These are phyloP conservation scores for Plutella xylostella DNA, from an alignment of 2,888 invertebrate species.

Conservation along the genomic window DNA sequence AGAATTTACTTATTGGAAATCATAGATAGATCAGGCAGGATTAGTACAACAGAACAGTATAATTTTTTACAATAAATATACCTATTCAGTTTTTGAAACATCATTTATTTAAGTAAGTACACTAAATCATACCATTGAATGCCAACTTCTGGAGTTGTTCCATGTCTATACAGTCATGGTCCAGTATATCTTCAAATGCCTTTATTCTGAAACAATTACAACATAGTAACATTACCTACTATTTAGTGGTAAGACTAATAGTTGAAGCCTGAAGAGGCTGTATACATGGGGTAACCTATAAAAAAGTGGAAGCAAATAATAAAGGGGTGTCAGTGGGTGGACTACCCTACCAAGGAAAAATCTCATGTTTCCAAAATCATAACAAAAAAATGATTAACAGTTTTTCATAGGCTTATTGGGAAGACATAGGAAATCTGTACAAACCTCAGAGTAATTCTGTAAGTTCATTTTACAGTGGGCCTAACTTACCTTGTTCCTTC, in stretches of 20 bases:
- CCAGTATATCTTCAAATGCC: conserved; percentile 81
- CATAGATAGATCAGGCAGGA: too few relatives aligned
- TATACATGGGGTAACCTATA: neutral
- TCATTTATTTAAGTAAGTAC: neutral
- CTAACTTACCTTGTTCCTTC: too few relatives aligned
- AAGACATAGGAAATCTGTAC: too few relatives aligned
- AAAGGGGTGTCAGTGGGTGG: neutral
- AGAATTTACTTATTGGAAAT: neutral
- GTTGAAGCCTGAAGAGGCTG: neutral
- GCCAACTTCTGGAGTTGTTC: conserved; percentile 75
- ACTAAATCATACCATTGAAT: conserved; percentile 77
- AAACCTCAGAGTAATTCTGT: too few relatives aligned
- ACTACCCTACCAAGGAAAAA: neutral
- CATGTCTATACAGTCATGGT: conserved; percentile 78
- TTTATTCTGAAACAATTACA: conserved; percentile 23
- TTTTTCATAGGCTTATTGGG: neutral
- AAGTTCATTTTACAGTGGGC: too few relatives aligned
- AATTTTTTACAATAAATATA: neutral
- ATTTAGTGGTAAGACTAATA: neutral
- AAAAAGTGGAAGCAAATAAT: neutral
- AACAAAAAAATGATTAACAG: neutral
- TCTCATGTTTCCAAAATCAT: neutral
- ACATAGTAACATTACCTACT: neutral
- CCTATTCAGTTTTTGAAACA: neutral
- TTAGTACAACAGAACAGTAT: too few relatives aligned